Evolutionary conservation across 2,888 invertebrate species (phyloP), one percentile per base, ranked within the genome.

Genomic region (Kuschelorhynchus macadamiae): DNA sequence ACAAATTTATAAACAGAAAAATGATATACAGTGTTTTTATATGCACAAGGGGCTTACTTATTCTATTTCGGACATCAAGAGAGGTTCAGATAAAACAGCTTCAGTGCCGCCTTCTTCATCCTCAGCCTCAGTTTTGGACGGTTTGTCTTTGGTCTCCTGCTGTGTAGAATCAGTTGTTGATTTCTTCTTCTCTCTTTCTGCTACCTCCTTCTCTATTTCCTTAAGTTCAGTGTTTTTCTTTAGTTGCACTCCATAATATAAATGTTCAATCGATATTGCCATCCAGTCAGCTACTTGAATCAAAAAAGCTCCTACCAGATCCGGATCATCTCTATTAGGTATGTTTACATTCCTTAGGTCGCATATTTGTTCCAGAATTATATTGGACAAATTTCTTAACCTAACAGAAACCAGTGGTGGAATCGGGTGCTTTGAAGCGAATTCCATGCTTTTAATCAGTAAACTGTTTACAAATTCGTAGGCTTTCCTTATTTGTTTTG

Each of bases 321-420:
- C 76, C 53, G 73, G 68, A 36, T 72, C 44, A 2, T 75, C 72
- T 44, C 78, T 71, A 16, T 65, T 65, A 93, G 97, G 88, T 92
- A 97, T 85, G 90, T 92, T 86, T 94, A 98, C 82, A 94, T 97
- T 95, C 93, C 96, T 81, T 75, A 88, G 83, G 72, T 87, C 86
- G 60, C 88, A 87, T 3, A 89, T 85, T 72, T 87, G 82, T 72
- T 87, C 87, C 72, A 88, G 76, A 14, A 89, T 85, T 2, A 87
- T 86, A 71, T 88, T 87, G 1, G 88, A 87, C 46, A 88, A 85
- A 72, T 87, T 86, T 56, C 88, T 80, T 67, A 88, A 73, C 68
- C 88, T 81, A 42, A 88, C 87, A 0, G 88, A 87, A 1, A 88
- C 86, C 70, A 89, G 75, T 77, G 87, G 86, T 52, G 88, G 87